Conservation (phyloP, 2,888 invertebrate genomes). For the Drosophila anceps region DNA sequence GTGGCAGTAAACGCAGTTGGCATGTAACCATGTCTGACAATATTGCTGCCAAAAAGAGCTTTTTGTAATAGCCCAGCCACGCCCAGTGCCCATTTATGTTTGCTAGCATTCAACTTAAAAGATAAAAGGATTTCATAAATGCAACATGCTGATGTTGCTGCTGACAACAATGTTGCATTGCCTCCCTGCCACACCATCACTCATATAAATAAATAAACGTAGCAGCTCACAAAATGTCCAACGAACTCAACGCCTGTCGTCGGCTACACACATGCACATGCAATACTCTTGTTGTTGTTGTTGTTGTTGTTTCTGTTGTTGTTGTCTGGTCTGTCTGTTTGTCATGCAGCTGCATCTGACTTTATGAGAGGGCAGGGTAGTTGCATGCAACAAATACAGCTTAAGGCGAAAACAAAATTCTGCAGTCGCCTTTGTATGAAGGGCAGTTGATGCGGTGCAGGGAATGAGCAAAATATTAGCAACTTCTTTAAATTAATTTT, state of each 20-base stretch:
- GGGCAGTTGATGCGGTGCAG: neutral
- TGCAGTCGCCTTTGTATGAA: conserved; percentile 7
- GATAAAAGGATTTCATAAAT: conserved; percentile 84
- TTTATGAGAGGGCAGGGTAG: conserved; percentile 29
- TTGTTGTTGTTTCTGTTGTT: conserved; percentile 27
- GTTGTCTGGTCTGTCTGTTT: conserved; percentile 42
- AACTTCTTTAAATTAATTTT: conserved; percentile 65
- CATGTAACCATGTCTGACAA: conserved; percentile 76
- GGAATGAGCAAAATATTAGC: conserved; percentile 42
- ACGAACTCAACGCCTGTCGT: conserved; percentile 76
- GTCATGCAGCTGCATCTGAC: conserved; percentile 68
- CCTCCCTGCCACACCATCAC: conserved; percentile 15
- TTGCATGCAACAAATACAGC: conserved; percentile 52
- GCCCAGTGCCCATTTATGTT: conserved; percentile 46
- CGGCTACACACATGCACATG: conserved; percentile 29
- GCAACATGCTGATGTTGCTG: conserved; percentile 81
- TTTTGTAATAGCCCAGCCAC: conserved; percentile 63
- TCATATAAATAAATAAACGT: conserved; percentile 78
- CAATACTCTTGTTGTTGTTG: conserved; percentile 17
- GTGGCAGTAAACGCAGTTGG: conserved; percentile 39
- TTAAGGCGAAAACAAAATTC: conserved; percentile 41
- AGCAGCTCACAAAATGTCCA: conserved; percentile 73
- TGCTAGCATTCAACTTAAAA: conserved; percentile 74
- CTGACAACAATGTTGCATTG: conserved; percentile 77
- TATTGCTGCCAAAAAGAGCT: conserved; percentile 81